phyloP scores from a whole-genome alignment of 2,113 vertebrate genomes.

The Chloropsis hardwickii region DNA sequence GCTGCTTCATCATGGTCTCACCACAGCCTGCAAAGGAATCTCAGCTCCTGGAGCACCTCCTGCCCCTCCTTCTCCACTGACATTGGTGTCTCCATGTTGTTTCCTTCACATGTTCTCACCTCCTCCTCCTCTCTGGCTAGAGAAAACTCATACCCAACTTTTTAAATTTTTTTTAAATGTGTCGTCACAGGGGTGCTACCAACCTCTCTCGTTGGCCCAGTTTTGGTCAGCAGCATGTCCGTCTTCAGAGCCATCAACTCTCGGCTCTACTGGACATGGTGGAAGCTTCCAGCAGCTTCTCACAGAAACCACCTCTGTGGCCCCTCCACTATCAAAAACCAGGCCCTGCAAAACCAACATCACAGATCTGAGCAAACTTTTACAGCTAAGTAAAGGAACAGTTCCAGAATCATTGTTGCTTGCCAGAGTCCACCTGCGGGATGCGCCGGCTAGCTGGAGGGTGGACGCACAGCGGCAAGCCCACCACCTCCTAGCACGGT shows the following conservation, averaged over 20 bases:
- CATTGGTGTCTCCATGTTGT: neutral
- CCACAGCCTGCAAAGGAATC: neutral
- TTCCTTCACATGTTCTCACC: neutral
- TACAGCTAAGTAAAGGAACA: neutral
- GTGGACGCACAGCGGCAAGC: too few species aligned
- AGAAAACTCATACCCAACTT: neutral
- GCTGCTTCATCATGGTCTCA: neutral
- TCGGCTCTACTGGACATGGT: neutral
- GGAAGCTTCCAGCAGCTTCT: neutral
- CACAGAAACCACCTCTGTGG: neutral
- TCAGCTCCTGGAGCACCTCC: neutral
- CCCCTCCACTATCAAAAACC: rapidly evolving
- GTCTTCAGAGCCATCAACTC: neutral
- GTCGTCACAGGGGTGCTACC: neutral
- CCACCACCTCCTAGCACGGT: too few species aligned
- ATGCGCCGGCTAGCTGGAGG: too few species aligned
- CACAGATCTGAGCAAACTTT: neutral
- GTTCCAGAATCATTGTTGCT: neutral
- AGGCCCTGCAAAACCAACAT: neutral
- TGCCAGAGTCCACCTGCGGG: too few species aligned
- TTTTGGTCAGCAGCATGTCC: neutral
- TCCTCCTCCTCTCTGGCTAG: neutral
- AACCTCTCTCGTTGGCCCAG: neutral
- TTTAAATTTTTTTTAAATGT: neutral
- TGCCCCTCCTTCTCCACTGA: neutral